phyloP scores from a whole-genome alignment of 2,888 invertebrate genomes.

The Eristalinus sepulchralis region DNA sequence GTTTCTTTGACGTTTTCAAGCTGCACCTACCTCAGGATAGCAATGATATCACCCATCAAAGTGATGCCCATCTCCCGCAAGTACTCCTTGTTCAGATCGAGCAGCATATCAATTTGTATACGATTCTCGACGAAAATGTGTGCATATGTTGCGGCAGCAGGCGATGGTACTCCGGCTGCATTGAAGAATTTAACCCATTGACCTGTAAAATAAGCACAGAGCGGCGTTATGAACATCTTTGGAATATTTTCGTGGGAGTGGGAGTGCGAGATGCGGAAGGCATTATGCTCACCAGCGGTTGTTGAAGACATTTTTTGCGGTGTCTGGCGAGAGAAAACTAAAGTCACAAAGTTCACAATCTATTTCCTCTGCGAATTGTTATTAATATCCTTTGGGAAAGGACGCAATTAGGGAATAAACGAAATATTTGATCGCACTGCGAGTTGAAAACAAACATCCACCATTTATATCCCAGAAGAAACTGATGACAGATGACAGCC shows the following conservation, averaged over 20 bases:
- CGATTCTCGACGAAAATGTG: conserved; percentile 93
- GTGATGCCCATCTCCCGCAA: conserved; percentile 93
- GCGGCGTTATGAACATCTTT: background rate
- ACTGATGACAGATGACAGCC: conserved; percentile 29
- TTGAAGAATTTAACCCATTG: conserved; percentile 93
- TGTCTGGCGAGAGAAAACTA: background rate
- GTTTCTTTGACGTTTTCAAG: no score
- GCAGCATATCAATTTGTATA: conserved; percentile 92
- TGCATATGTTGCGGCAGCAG: conserved; percentile 90
- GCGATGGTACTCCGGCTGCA: conserved; percentile 89
- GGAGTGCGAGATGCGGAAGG: background rate
- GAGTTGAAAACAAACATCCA: conserved; percentile 62
- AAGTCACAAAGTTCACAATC: background rate
- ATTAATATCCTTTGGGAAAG: background rate
- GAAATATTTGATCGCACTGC: conserved; percentile 3
- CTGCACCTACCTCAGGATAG: conserved; percentile 84
- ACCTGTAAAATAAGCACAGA: conserved; percentile 73
- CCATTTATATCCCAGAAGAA: conserved; percentile 43
- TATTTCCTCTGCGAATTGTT: background rate
- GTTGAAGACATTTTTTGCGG: conserved; percentile 37
- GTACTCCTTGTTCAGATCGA: conserved; percentile 93
- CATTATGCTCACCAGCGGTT: conserved; percentile 29
- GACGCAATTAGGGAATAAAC: conserved; percentile 9
- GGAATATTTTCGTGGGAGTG: conserved; percentile 8
- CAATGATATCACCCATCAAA: conserved; percentile 87